Base-by-base conservation (phyloP, 2,888 invertebrate species). In the Drosophila trichaetosa region DNA sequence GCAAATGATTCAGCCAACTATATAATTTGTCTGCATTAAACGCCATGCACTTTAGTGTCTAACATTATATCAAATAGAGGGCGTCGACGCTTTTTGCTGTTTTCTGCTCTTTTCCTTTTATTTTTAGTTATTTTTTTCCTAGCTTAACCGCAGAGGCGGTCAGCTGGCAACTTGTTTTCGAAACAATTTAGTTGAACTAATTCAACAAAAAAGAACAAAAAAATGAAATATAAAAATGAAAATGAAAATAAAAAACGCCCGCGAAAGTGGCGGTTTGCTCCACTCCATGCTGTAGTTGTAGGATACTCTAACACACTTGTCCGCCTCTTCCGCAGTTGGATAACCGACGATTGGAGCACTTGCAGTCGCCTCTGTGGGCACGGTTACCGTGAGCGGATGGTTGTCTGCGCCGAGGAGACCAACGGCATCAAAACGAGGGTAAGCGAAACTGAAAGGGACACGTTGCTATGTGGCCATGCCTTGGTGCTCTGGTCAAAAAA, bases 351-450 rank as follows among this genome's bases (percentile, higher is more conserved):
- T 80, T 99, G 98, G 98, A 96, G 97, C 56, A 94, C 95, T 18
- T 99, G 98, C 94, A 97, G 97, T 80, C 96, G 95, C 34, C 96
- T 96, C 31, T 99, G 99, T 90, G 98, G 98, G 0, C 97, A 97
- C 3, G 98, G 98, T 7, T 95, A 96, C 75, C 95, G 96, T 83
- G 95, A 96, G 67, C 95, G 98, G 16, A 94, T 96, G 76, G 97
- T 98, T 67, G 95, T 97, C 84, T 99, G 99, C 92, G 96, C 96
- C 11, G 95, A 97, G 93, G 96, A 97, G 87, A 96, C 96, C 79
- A 97, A 98, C 91, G 96, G 96, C 81, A 96, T 97, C 38, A 96
- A 96, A 91, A 96, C 96, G 73, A 95, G 95, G 94, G 96, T 96
- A 93, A 94, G 94, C 92, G 31, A 40, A 42, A 40, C 4, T 29